These are phyloP conservation scores for Osedax fenrisi DNA, from an alignment of 2,888 invertebrate species.

Conservation along the genomic window DNA sequence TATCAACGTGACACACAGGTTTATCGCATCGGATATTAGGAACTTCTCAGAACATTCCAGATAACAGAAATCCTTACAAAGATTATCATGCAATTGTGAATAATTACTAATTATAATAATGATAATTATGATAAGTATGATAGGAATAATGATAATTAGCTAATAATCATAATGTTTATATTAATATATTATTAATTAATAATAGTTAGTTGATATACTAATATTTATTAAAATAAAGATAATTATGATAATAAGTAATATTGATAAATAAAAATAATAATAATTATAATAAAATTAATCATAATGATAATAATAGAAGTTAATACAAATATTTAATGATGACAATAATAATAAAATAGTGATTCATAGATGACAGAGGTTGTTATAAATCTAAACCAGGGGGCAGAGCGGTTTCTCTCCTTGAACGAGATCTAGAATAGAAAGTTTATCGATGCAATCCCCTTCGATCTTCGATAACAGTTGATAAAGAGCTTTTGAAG, in stretches of 20 bases:
- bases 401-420: constrained; percentile 59
- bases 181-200: not conserved
- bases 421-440: constrained; percentile 55
- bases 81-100: not conserved
- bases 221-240: too few species aligned
- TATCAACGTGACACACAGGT: constrained; percentile 95
- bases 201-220: not conserved
- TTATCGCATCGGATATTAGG: constrained; percentile 86
- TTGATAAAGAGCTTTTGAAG: constrained; percentile 61
- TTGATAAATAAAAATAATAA: not conserved
- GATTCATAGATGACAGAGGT: too few species aligned
- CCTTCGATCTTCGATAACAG: constrained; percentile 79
- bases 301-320: not conserved
- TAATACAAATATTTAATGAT: not conserved
- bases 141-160: too few species aligned
- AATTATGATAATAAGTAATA: too few species aligned
- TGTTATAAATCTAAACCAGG: constrained; percentile 43
- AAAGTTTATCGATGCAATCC: constrained; percentile 53
- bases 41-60: constrained; percentile 95
- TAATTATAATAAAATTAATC: not conserved
- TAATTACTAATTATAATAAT: too few species aligned
- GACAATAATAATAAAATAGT: too few species aligned
- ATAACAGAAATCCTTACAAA: constrained; percentile 75
- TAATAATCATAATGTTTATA: too few species aligned
- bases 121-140: too few species aligned